These are phyloP conservation scores for Drosophila grimshawi DNA, from an alignment of 1,140 invertebrate genomes.

Conservation along the genomic window DNA sequence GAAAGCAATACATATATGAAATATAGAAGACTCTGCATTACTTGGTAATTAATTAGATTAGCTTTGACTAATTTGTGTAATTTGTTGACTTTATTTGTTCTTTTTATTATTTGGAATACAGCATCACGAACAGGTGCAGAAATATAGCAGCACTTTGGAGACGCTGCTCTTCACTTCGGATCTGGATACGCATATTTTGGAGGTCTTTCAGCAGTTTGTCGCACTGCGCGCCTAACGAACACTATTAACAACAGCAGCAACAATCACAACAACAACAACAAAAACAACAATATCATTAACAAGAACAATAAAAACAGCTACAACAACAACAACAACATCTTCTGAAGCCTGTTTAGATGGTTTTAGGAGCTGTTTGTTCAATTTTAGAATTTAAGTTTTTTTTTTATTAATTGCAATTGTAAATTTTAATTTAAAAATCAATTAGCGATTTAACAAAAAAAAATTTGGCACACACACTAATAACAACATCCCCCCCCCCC, in stretches of 20 bases:
- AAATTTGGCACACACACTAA: too few relatives aligned
- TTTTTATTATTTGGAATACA: slow-evolving; percentile 66
- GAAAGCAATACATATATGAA: too few relatives aligned
- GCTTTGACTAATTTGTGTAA: too few relatives aligned
- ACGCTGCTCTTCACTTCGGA: slow-evolving; percentile 98
- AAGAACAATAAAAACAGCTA: neutral
- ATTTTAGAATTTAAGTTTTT: slow-evolving; percentile 34
- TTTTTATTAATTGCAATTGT: slow-evolving; percentile 7
- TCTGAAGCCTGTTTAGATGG: slow-evolving; percentile 3
- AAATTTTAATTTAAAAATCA: neutral
- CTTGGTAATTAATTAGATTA: too few relatives aligned
- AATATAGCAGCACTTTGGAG: slow-evolving; percentile 97
- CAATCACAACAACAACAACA: neutral
- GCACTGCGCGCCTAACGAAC: slow-evolving; percentile 84
- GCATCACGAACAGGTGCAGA: slow-evolving; percentile 99
- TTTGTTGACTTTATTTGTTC: too few relatives aligned
- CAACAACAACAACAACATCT: neutral
- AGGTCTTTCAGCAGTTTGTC: slow-evolving; percentile 98
- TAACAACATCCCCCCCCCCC: too few relatives aligned
- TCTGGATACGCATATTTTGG: slow-evolving; percentile 97
- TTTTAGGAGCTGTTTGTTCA: neutral
- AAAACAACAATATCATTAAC: neutral
- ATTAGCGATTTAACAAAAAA: too few relatives aligned
- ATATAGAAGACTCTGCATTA: too few relatives aligned
- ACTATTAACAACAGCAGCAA: neutral